Evolutionary conservation across 1,140 invertebrate genomes (phyloP), one percentile per base, ranked within the genome.

Genomic region (Ips nitidus): DNA sequence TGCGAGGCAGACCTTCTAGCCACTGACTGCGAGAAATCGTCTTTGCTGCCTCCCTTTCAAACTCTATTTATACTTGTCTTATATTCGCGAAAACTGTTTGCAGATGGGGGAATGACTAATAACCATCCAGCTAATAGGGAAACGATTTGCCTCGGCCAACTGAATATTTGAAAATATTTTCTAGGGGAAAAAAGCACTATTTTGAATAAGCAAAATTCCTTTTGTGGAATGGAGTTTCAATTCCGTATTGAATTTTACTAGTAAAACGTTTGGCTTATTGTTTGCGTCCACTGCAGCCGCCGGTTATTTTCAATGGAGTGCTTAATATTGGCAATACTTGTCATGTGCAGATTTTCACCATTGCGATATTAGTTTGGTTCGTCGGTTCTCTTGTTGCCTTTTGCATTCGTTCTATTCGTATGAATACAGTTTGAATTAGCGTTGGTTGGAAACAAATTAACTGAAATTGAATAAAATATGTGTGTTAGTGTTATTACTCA

Each of bases 291-390:
- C 43, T 62, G 45, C 60, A 62, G 60, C 60, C 45, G 4, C 45
- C 60, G 45, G 45, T 62, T 62, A 62, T 62, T 62, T 62, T 52
- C 58, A 60, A 60, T 60, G 41, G 39, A 62, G 45, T 62, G 60
- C 38, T 62, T 62, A 62, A 62, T 62, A 62, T 47, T 62, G 45
- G 45, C 60, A 62, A 52, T 62, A 62, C 43, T 62, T 62, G 60
- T 62, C 60, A 62, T 52, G 43, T 62, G 45, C 60, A 62, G 60
- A 62, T 62, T 62, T 62, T 52, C 47, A 62, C 2, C 22, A 50
- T 50, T 50, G 45, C 45, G 40, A 58, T 41, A 41, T 58, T 58
- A 58, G 56, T 22, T 8, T 58, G 56, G 37, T 41, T 58, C 56
- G 56, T n/a, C 56, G 56, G 41, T 39, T 58, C 56, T 41, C 56